Percentiles rank a stretch among this genome's conserved stretches.
Evolutionary conservation across 1,140 invertebrate genomes (phyloP).

Genomic region (Euura lappo): DNA sequence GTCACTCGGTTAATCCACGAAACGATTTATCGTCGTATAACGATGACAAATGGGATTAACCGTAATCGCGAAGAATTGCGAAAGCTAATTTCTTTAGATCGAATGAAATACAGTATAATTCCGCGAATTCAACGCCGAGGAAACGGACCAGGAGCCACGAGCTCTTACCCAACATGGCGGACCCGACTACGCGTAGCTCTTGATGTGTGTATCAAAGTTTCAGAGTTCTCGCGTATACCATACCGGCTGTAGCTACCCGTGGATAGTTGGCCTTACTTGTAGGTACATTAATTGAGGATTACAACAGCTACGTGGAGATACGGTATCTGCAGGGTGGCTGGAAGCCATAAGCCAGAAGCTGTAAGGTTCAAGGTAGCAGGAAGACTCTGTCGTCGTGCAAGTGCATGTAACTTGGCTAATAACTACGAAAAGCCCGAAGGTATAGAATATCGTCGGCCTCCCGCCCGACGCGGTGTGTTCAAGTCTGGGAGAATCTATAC

Average conservation of each 20-base stretch:
- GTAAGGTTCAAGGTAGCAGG: background rate
- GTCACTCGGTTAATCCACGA: background rate
- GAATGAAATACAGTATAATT: no score
- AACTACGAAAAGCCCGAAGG: background rate
- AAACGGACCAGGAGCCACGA: no score
- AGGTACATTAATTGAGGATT: conserved; percentile 44
- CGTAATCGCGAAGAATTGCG: no score
- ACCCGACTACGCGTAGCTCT: background rate
- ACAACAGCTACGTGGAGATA: conserved; percentile 39
- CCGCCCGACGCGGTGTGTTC: no score
- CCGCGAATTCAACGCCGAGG: no score
- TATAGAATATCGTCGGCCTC: no score
- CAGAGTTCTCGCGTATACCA: background rate
- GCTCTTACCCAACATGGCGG: background rate
- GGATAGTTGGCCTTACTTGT: conserved; percentile 34
- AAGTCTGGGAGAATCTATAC: no score
- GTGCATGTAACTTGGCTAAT: background rate
- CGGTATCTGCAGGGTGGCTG: conserved; percentile 14
- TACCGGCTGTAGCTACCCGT: background rate
- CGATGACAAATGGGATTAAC: conserved; percentile 2
- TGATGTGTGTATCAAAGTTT: background rate
- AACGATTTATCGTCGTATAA: background rate
- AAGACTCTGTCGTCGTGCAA: conserved; percentile 29
- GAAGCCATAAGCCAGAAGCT: conserved; percentile 1
- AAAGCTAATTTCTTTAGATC: no score